Conservation (phyloP, 2,797 vertebrate genomes). For the Spinus pinus region DNA sequence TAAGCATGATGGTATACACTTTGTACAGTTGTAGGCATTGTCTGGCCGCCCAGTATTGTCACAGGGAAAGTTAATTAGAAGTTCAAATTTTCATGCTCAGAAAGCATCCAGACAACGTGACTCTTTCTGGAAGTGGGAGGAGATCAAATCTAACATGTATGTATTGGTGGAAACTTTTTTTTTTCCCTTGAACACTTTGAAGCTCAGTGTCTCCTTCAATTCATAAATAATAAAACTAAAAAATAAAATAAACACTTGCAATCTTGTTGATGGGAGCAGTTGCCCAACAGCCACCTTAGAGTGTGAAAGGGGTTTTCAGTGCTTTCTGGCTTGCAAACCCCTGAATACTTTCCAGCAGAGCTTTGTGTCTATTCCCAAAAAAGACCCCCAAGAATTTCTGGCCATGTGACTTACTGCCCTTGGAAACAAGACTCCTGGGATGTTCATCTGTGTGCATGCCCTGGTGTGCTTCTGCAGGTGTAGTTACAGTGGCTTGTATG, state of each 20-base stretch:
- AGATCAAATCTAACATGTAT: neutral
- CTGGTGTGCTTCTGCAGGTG: neutral
- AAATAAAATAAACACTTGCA: neutral
- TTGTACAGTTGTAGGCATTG: conserved; percentile 44
- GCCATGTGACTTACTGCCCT: neutral
- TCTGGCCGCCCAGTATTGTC: neutral
- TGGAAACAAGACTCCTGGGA: neutral
- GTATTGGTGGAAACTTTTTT: neutral
- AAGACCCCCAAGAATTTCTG: neutral
- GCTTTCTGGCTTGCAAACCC: neutral
- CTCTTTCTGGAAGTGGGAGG: neutral
- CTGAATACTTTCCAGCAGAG: neutral
- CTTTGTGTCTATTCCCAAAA: neutral
- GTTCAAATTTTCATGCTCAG: conserved; percentile 33
- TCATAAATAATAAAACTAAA: neutral
- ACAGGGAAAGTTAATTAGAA: conserved; percentile 46
- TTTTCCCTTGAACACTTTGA: neutral
- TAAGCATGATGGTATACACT: conserved; percentile 18
- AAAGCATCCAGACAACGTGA: neutral
- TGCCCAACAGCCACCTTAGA: neutral
- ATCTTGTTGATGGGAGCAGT: neutral
- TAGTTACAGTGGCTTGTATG: neutral
- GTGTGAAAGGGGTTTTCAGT: neutral
- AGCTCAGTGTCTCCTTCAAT: neutral
- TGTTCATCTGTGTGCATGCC: accelerated